These are phyloP conservation scores for Scolopax bukidnonensis DNA, from an alignment of 2,797 vertebrate species.

Conservation along the genomic window DNA sequence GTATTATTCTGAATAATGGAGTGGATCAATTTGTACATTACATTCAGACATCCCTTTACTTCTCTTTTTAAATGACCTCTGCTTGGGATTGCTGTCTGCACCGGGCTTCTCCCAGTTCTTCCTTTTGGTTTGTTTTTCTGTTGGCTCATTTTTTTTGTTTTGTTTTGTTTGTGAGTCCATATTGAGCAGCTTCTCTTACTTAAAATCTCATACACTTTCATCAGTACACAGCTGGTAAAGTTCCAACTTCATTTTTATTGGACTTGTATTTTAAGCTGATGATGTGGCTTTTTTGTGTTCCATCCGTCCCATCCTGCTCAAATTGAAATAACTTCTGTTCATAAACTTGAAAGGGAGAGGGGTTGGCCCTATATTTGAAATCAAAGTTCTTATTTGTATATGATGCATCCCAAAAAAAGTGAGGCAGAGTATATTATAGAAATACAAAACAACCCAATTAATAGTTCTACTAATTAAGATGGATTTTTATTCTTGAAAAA, in stretches of 20 bases:
- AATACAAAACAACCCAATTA: neutral
- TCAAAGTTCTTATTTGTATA: conserved; percentile 19
- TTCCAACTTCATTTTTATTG: conserved; percentile 64
- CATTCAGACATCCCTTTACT: neutral
- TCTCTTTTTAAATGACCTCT: neutral
- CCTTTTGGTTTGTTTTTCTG: neutral
- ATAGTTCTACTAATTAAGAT: conserved; percentile 32
- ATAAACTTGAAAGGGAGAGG: conserved; percentile 38
- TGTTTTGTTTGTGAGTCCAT: conserved; percentile 30
- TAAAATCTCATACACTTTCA: conserved; percentile 58
- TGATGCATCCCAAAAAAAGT: neutral
- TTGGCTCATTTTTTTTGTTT: neutral
- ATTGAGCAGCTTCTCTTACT: conserved; percentile 59
- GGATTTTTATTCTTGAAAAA: conserved; percentile 18
- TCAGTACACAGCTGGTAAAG: conserved; percentile 60
- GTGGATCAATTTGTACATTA: neutral
- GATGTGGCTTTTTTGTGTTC: conserved; percentile 71
- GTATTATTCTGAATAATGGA: neutral
- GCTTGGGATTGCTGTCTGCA: neutral
- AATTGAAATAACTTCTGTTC: conserved; percentile 63
- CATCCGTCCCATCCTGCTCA: conserved; percentile 47
- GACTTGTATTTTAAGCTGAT: conserved; percentile 68
- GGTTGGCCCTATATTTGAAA: neutral
- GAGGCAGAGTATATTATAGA: neutral
- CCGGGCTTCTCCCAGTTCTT: neutral